phyloP scores from a whole-genome alignment of 92 coral and sea anemone species.

The Palythoa caribaeorum region DNA sequence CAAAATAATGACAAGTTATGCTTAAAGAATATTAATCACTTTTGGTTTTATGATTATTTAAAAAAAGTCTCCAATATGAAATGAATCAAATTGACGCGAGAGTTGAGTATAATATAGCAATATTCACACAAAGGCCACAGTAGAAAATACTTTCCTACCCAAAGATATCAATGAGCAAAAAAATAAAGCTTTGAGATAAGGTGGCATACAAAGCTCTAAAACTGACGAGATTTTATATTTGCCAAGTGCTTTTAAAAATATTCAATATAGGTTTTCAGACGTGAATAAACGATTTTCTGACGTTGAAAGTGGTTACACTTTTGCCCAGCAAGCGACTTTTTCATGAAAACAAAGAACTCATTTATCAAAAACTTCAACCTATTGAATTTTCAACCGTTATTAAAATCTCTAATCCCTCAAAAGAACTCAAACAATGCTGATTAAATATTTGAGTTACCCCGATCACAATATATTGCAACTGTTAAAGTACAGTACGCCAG shows the following conservation, averaged over 20 bases:
- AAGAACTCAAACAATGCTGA: neutral
- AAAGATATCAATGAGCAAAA: neutral
- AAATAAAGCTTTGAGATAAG: too few relatives aligned
- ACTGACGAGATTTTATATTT: neutral
- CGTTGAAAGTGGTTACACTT: neutral
- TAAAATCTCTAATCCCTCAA: slow-evolving; percentile 14
- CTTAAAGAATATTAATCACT: neutral
- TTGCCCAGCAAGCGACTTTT: slow-evolving; percentile 5
- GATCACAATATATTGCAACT: slow-evolving; percentile 3
- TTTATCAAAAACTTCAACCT: slow-evolving; percentile 31
- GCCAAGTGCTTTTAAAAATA: neutral
- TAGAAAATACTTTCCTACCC: neutral
- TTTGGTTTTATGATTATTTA: neutral
- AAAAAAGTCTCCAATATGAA: neutral
- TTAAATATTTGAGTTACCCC: neutral
- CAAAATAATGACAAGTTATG: neutral
- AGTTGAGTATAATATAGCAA: neutral
- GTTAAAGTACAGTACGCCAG: neutral
- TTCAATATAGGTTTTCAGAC: neutral
- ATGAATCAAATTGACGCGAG: neutral
- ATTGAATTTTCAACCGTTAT: slow-evolving; percentile 20
- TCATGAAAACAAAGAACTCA: slow-evolving; percentile 13
- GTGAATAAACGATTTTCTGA: slow-evolving; percentile 9
- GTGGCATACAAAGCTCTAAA: neutral
- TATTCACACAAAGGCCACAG: too few relatives aligned